Percentiles rank a stretch among this genome's conserved stretches.
Evolutionary conservation across 2,888 invertebrate genomes (phyloP).

Genomic region (Machimus rusticus): DNA sequence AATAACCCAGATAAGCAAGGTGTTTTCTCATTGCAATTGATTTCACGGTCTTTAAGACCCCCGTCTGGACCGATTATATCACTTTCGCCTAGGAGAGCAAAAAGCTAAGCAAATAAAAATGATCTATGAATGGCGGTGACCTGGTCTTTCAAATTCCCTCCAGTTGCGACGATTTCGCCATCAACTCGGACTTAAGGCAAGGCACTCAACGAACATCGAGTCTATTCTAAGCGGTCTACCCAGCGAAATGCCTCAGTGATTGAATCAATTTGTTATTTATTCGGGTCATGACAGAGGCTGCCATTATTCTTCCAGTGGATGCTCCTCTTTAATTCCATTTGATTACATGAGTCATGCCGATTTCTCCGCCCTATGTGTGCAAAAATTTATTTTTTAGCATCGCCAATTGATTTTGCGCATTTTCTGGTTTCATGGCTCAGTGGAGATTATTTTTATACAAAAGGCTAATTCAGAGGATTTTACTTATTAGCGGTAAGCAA

Average conservation of each 20-base stretch:
- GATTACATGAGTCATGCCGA: not conserved
- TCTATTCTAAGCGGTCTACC: not conserved
- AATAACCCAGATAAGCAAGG: not conserved
- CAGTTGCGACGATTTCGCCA: not conserved
- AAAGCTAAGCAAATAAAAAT: not conserved
- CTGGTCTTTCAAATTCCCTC: not conserved
- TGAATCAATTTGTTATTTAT: conserved; percentile 15
- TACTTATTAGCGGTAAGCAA: not conserved
- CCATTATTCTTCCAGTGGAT: not conserved
- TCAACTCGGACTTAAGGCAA: not conserved
- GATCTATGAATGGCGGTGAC: not conserved
- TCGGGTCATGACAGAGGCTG: conserved; percentile 11
- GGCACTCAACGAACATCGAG: not conserved
- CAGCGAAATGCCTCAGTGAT: conserved; percentile 2
- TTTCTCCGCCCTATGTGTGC: not conserved
- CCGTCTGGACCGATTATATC: not conserved
- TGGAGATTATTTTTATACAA: not conserved
- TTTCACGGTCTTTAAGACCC: not conserved
- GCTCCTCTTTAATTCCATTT: not conserved
- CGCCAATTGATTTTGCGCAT: not conserved
- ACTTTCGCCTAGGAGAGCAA: not conserved
- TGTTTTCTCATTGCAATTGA: not conserved
- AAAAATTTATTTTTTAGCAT: not conserved
- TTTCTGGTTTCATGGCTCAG: not conserved
- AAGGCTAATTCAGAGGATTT: not conserved